phyloP scores from a whole-genome alignment of 1,140 invertebrate species.

The Sesamia nonagrioides region DNA sequence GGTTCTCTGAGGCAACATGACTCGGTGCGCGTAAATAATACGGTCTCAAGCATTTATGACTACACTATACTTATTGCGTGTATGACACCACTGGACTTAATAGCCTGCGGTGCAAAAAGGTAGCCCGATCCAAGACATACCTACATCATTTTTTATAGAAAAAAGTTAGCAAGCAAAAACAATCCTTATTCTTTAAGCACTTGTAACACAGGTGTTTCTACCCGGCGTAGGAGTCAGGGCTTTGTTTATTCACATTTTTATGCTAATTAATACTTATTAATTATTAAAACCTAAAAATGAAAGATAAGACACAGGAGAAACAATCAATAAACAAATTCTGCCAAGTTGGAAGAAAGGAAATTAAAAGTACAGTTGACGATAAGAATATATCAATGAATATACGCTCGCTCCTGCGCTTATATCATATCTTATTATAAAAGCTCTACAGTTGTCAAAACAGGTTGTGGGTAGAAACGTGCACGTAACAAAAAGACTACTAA shows the following conservation, averaged over 20 bases:
- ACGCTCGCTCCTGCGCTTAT: neutral
- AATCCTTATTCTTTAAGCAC: neutral
- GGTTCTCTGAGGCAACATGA: constrained; percentile 25
- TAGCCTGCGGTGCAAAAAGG: neutral
- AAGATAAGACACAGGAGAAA: neutral
- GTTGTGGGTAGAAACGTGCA: neutral
- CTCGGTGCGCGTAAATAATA: constrained; percentile 39
- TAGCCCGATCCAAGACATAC: too few species aligned
- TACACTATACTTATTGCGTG: constrained; percentile 28
- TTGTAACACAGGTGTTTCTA: too few species aligned
- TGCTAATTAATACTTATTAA: neutral
- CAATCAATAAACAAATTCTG: neutral
- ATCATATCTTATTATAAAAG: constrained; percentile 1
- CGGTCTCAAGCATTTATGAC: constrained; percentile 29
- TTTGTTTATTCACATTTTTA: too few species aligned
- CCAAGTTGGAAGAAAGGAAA: neutral
- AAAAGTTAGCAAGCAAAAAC: neutral
- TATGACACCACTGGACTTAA: constrained; percentile 18
- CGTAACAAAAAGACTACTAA: constrained; percentile 4
- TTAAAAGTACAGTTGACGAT: neutral
- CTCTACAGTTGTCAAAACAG: constrained; percentile 5
- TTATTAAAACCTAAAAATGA: neutral
- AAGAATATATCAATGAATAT: neutral
- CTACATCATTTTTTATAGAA: neutral
- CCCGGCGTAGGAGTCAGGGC: too few species aligned